A percentile compares a stretch with the other conserved stretches of the same genome.
phyloP scores from a whole-genome alignment of 2,113 vertebrate genomes.

The Cephalopterus ornatus region DNA sequence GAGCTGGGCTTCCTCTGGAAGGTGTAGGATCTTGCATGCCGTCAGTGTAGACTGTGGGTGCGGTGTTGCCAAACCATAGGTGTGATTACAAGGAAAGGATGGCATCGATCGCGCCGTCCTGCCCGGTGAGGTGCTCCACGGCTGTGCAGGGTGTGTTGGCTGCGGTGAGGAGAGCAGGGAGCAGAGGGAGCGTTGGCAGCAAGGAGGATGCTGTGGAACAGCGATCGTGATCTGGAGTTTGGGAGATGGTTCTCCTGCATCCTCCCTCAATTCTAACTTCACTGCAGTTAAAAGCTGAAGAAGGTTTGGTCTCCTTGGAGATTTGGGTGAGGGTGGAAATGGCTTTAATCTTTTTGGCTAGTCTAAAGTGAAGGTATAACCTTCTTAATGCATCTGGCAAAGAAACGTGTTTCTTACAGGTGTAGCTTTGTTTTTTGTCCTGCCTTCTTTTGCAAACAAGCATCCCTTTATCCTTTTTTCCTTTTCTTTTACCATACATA shows the following conservation, averaged over 20 bases:
- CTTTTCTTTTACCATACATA: not conserved
- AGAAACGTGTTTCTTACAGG: conserved; percentile 29
- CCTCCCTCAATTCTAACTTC: not conserved
- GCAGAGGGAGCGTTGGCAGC: not conserved
- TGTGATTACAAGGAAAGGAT: not conserved
- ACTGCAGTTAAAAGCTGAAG: not conserved
- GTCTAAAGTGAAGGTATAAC: not conserved
- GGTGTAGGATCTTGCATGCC: not conserved
- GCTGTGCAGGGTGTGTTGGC: not conserved
- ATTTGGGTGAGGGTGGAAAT: conserved; percentile 37
- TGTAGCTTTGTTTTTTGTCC: conserved; percentile 44
- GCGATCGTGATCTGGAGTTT: not conserved
- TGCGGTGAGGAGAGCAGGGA: not conserved
- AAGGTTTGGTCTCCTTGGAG: conserved; percentile 37
- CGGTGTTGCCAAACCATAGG: not conserved
- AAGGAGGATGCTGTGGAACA: not conserved
- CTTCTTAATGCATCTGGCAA: not conserved
- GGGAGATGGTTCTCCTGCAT: not conserved
- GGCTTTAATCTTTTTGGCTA: conserved; percentile 47
- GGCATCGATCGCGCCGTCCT: fast-evolving
- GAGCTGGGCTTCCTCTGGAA: not conserved
- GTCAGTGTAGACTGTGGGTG: not conserved
- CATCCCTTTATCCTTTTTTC: not conserved
- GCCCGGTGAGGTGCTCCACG: not conserved
- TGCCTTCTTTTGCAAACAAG: conserved; percentile 40